Conservation (phyloP, 2,113 vertebrate genomes). For the Theropithecus gelada region DNA sequence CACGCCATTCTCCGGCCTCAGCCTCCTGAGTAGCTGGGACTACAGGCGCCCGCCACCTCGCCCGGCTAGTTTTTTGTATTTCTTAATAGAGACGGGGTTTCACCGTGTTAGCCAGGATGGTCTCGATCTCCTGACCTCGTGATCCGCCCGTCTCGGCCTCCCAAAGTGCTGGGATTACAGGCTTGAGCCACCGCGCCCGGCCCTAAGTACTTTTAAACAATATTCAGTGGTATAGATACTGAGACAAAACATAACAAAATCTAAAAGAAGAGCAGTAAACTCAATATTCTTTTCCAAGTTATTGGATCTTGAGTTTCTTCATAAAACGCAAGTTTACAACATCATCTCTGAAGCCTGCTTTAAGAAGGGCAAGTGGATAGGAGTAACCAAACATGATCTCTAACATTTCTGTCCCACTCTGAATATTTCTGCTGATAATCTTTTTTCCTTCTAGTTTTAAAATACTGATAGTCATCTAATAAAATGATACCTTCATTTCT, state of each 20-base stretch:
- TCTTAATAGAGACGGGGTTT: too few relatives aligned
- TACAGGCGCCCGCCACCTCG: too few relatives aligned
- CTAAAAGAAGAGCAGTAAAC: not conserved
- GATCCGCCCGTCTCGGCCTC: too few relatives aligned
- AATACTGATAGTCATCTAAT: not conserved
- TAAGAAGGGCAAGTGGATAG: not conserved
- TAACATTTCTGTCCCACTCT: not conserved
- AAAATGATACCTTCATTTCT: not conserved
- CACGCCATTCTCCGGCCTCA: too few relatives aligned
- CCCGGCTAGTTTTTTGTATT: too few relatives aligned
- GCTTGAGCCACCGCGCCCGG: too few relatives aligned
- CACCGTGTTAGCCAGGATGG: too few relatives aligned
- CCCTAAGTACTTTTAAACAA: not conserved
- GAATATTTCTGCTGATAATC: not conserved
- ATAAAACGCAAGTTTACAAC: conserved; percentile 7
- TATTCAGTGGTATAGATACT: not conserved
- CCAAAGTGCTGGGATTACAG: too few relatives aligned
- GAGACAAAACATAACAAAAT: not conserved
- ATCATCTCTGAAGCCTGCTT: not conserved
- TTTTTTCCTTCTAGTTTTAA: not conserved
- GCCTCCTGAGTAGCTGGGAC: too few relatives aligned
- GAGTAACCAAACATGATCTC: not conserved
- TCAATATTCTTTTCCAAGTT: not conserved
- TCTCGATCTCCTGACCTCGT: too few relatives aligned
- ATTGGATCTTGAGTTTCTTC: not conserved